Evolutionary conservation across 2,888 invertebrate genomes (phyloP).

Genomic region (Epiblema foenella): DNA sequence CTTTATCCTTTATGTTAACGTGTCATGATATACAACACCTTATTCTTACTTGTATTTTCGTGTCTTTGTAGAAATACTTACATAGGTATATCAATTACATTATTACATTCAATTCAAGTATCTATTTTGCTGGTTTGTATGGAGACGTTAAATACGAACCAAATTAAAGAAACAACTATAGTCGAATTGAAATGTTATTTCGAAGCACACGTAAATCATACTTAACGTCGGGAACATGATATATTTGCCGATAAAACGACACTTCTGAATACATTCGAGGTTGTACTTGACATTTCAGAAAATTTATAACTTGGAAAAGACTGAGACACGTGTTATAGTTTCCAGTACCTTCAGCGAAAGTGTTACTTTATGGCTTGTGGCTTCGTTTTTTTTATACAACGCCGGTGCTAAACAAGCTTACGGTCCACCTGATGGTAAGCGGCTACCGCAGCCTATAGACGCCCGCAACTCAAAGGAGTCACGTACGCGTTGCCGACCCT

Average conservation of each 20-base stretch:
- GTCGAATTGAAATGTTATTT: slow-evolving; percentile 69
- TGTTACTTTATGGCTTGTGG: slow-evolving; percentile 25
- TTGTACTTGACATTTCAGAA: slow-evolving; percentile 59
- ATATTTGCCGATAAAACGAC: slow-evolving; percentile 73
- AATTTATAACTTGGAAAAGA: slow-evolving; percentile 53
- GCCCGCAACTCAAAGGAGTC: too few relatives aligned
- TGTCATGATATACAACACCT: too few relatives aligned
- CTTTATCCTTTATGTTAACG: too few relatives aligned
- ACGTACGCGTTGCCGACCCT: too few relatives aligned
- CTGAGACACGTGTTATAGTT: slow-evolving; percentile 48
- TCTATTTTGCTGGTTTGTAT: background rate
- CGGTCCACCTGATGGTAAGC: too few relatives aligned
- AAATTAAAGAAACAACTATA: slow-evolving; percentile 46
- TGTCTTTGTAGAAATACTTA: too few relatives aligned
- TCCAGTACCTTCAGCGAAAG: slow-evolving; percentile 44
- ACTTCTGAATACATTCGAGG: slow-evolving; percentile 70
- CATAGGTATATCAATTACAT: too few relatives aligned
- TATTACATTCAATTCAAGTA: background rate
- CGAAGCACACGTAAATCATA: slow-evolving; percentile 67
- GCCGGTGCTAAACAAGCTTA: too few relatives aligned
- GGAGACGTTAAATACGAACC: slow-evolving; percentile 1
- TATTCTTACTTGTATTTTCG: background rate
- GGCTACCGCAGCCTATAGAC: too few relatives aligned
- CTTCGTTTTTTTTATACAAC: too few relatives aligned
- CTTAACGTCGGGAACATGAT: slow-evolving; percentile 71